phyloP scores from a whole-genome alignment of 2,113 vertebrate species.

The Penelope pileata region DNA sequence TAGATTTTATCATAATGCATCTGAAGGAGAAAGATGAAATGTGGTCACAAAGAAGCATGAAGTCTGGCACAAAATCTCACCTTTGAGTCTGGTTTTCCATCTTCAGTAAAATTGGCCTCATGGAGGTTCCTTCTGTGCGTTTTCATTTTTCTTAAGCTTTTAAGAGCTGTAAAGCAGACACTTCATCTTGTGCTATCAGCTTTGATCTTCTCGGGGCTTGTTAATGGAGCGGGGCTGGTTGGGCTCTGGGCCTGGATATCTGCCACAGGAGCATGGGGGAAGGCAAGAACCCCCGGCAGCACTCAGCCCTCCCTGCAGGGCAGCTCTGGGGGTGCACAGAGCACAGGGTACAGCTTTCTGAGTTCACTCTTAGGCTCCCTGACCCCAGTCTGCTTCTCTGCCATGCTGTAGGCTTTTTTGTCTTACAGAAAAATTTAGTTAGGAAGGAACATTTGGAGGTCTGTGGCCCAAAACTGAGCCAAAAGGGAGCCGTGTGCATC shows the following conservation, averaged over 20 bases:
- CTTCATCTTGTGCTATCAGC: not conserved
- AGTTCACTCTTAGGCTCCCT: not conserved
- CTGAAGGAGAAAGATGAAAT: not conserved
- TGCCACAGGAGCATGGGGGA: not conserved
- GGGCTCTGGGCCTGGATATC: not conserved
- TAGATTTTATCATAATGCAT: not conserved
- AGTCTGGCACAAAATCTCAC: not conserved
- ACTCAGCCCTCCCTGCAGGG: not conserved
- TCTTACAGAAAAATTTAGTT: not conserved
- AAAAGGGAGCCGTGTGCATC: not conserved
- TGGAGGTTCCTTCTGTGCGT: not conserved
- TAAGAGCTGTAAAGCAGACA: not conserved
- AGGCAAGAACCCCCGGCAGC: not conserved
- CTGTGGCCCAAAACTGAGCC: not conserved
- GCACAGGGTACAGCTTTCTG: not conserved
- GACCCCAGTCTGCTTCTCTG: not conserved
- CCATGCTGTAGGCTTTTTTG: not conserved
- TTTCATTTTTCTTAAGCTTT: constrained; percentile 22
- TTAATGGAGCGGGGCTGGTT: not conserved
- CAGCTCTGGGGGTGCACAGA: not conserved
- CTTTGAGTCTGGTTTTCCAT: not conserved
- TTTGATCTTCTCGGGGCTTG: not conserved
- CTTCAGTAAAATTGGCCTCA: not conserved
- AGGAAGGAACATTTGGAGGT: not conserved
- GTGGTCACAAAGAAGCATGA: not conserved